Evolutionary conservation across 2,113 vertebrate species (phyloP).

Genomic region (Elephas maximus): DNA sequence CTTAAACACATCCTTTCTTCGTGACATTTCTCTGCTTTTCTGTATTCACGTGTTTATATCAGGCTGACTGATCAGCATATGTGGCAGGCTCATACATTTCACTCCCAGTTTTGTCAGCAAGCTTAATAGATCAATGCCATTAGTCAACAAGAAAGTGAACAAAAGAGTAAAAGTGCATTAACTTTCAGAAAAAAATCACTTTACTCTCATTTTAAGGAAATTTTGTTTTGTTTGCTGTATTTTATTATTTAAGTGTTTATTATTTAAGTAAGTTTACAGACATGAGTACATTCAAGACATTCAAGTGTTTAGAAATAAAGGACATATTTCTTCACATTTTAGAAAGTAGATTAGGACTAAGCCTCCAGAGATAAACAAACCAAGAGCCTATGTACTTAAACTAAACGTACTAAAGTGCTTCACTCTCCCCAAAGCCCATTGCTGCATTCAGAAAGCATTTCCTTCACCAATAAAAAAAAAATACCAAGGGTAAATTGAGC

Average conservation of each 20-base stretch:
- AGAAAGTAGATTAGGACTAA: not conserved
- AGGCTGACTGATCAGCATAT: not conserved
- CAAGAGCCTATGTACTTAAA: not conserved
- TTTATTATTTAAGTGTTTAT: not conserved
- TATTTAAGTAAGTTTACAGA: no score
- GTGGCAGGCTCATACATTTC: not conserved
- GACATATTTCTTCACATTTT: not conserved
- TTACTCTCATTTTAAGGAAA: not conserved
- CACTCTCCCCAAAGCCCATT: not conserved
- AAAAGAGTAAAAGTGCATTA: not conserved
- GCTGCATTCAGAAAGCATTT: not conserved
- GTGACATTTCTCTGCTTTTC: not conserved
- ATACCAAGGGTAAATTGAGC: no score
- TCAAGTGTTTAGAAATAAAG: not conserved
- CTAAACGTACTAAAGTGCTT: not conserved
- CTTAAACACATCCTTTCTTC: not conserved
- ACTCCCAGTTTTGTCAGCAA: not conserved
- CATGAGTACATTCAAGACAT: no score
- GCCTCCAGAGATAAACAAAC: not conserved
- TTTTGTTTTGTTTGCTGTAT: not conserved
- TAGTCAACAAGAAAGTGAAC: not conserved
- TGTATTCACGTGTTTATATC: not conserved
- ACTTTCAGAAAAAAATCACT: not conserved
- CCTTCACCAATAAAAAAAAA: not conserved
- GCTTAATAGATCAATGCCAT: not conserved